Conservation (phyloP, 37 sponge, comb jelly and placozoan species). For the Corticium candelabrum region DNA sequence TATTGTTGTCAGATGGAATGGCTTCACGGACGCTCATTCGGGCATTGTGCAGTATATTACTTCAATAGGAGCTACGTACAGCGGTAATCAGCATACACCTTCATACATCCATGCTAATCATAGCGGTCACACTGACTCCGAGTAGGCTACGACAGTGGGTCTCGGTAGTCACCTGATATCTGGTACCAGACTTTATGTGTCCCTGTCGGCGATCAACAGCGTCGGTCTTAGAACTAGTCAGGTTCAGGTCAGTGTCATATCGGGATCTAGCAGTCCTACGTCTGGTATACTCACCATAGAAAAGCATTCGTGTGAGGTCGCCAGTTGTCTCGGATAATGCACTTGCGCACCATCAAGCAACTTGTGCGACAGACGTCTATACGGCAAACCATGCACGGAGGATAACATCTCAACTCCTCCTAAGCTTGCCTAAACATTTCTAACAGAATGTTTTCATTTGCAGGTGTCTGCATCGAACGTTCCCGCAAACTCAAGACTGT, state of each 20-base stretch:
- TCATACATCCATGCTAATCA: not conserved
- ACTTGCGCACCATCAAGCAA: not conserved
- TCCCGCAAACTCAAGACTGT: not conserved
- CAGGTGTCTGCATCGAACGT: not conserved
- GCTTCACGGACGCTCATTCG: constrained; percentile 69
- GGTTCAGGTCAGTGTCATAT: not conserved
- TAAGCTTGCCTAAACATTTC: not conserved
- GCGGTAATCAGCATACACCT: not conserved
- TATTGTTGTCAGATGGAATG: constrained; percentile 50
- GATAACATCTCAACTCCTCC: not conserved
- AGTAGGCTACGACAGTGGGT: not conserved
- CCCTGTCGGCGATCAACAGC: not conserved
- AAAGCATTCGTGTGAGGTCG: not conserved
- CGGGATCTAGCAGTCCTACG: not conserved
- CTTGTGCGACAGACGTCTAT: not conserved
- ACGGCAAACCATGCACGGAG: not conserved
- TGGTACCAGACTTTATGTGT: not conserved
- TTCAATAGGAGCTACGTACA: constrained; percentile 28
- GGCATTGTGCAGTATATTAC: constrained; percentile 35
- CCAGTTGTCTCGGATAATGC: not conserved
- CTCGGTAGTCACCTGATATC: not conserved
- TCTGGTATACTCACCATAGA: not conserved
- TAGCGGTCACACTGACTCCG: not conserved
- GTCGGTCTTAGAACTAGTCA: not conserved
- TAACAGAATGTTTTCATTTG: too few species aligned